These are phyloP conservation scores for Onychostoma macrolepis DNA, from an alignment of 2,113 vertebrate genomes.

Conservation along the genomic window DNA sequence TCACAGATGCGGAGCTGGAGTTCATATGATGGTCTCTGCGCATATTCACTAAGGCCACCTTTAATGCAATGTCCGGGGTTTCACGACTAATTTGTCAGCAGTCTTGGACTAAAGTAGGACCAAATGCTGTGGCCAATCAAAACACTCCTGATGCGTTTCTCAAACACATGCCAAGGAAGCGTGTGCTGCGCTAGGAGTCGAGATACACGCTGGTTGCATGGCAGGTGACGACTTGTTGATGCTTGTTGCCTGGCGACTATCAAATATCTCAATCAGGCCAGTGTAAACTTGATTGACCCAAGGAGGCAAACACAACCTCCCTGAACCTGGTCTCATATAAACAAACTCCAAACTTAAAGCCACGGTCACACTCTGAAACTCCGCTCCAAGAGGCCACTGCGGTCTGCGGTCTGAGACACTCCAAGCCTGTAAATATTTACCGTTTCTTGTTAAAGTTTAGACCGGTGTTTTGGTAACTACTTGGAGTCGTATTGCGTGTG, in stretches of 20 bases:
- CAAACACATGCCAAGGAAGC: slow-evolving; percentile 59
- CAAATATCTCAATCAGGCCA: slow-evolving; percentile 59
- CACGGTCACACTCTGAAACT: slow-evolving; percentile 30
- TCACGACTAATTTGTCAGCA: slow-evolving; percentile 62
- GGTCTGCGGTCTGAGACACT: slow-evolving; percentile 65
- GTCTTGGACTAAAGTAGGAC: slow-evolving; percentile 37
- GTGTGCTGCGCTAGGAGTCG: slow-evolving; percentile 28
- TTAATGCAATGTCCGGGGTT: slow-evolving; percentile 57
- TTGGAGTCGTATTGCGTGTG: slow-evolving; percentile 14
- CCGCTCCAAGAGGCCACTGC: slow-evolving; percentile 36
- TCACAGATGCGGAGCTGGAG: slow-evolving; percentile 45
- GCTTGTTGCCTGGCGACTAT: slow-evolving; percentile 64
- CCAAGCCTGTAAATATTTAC: slow-evolving; percentile 74
- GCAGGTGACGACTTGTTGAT: slow-evolving; percentile 53
- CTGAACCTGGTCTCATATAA: slow-evolving; percentile 55
- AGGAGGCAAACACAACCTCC: slow-evolving; percentile 55
- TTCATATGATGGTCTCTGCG: slow-evolving; percentile 61
- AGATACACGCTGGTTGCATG: background rate
- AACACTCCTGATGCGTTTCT: slow-evolving; percentile 66
- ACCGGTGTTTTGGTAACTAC: slow-evolving; percentile 55
- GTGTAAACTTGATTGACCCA: slow-evolving; percentile 55
- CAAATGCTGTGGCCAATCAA: slow-evolving; percentile 60
- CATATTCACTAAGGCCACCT: slow-evolving; percentile 59
- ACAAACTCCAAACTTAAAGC: slow-evolving; percentile 63
- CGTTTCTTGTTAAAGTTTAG: slow-evolving; percentile 67